Percentiles rank a stretch among this genome's conserved stretches.
These are phyloP conservation scores for Brachionus koreanus DNA, from an alignment of 1,140 invertebrate species.

Conservation along the genomic window DNA sequence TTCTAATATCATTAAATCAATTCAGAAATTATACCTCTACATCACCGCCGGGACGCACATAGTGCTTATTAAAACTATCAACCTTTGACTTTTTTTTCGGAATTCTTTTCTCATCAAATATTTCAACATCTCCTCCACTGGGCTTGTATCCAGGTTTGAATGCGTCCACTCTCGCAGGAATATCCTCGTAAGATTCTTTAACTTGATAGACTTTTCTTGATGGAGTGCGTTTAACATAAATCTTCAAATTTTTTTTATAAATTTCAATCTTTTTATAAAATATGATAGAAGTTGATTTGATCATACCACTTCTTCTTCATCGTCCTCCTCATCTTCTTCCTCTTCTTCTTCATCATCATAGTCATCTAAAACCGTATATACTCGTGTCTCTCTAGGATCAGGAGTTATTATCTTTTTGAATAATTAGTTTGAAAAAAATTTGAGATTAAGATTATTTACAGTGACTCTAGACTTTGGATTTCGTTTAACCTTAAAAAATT, in stretches of 20 bases:
- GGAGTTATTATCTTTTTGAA: background rate
- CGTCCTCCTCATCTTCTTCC: background rate
- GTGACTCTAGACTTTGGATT: background rate
- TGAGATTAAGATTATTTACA: background rate
- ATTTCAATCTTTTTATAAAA: background rate
- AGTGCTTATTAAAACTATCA: conserved; percentile 20
- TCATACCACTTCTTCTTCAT: background rate
- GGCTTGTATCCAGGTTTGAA: background rate
- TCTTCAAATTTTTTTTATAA: background rate
- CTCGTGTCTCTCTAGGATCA: background rate
- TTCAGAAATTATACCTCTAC: background rate
- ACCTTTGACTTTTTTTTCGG: background rate
- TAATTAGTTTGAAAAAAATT: background rate
- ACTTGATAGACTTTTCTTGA: background rate
- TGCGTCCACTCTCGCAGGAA: conserved; percentile 22
- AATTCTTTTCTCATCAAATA: conserved; percentile 37
- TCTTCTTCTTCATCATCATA: background rate
- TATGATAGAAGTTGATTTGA: no score
- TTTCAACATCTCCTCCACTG: conserved; percentile 31
- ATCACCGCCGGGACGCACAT: background rate
- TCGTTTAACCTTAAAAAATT: background rate
- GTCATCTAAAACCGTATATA: background rate
- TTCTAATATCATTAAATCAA: background rate
- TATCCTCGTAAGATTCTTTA: background rate
- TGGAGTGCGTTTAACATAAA: background rate